phyloP scores from a whole-genome alignment of 2,113 vertebrate species.

The Pelmatolapia mariae region DNA sequence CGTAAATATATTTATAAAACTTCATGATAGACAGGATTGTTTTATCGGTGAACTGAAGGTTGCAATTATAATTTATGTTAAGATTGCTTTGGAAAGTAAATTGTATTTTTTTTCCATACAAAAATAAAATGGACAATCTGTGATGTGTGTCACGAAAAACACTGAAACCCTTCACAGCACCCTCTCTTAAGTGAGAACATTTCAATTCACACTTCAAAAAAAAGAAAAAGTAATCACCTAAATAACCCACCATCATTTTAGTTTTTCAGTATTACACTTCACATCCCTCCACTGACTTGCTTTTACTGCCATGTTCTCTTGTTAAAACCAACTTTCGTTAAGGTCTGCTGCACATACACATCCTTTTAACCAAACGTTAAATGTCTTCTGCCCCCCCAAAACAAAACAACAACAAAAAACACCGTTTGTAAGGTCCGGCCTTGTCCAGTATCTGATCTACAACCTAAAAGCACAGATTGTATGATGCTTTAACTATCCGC shows the following conservation, averaged over 20 bases:
- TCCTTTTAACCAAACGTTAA: not conserved
- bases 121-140: conserved; percentile 58
- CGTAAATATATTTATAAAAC: conserved; percentile 55
- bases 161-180: conserved; percentile 33
- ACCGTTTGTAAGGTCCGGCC: conserved; percentile 60
- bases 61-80: conserved; percentile 37
- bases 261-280: not conserved
- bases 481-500: not conserved
- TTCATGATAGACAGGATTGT: conserved; percentile 33
- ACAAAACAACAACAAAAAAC: not conserved
- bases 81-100: conserved; percentile 12
- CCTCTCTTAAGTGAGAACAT: conserved; percentile 10
- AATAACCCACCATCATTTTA: not conserved
- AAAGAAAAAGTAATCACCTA: not conserved
- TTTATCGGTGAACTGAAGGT: conserved; percentile 17
- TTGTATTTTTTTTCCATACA: conserved; percentile 48
- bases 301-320: not conserved
- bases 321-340: not conserved
- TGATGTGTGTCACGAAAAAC: conserved; percentile 19
- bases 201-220: conserved; percentile 6
- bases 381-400: not conserved
- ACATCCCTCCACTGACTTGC: not conserved
- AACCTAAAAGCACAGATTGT: conserved; percentile 15
- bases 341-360: not conserved
- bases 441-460: conserved; percentile 42